phyloP scores from a whole-genome alignment of 2,113 vertebrate genomes.

The Chaetodon trifascialis region DNA sequence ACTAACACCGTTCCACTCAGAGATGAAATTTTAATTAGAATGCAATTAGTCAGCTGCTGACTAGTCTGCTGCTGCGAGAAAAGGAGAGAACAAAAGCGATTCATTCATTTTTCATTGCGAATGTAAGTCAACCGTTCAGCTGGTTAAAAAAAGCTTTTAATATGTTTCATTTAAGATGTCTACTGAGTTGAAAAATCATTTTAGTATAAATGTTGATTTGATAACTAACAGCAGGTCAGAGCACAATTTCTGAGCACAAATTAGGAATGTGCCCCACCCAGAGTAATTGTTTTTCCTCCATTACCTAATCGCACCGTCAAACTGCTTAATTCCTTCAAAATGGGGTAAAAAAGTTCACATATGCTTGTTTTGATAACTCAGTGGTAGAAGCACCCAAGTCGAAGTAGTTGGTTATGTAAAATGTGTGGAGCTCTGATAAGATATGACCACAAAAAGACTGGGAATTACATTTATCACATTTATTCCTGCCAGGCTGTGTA shows the following conservation, averaged over 20 bases:
- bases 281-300: neutral
- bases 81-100: slow-evolving; percentile 54
- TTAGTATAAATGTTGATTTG: slow-evolving; percentile 42
- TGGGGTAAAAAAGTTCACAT: neutral
- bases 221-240: slow-evolving; percentile 19
- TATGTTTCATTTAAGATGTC: slow-evolving; percentile 61
- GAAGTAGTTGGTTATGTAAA: no score
- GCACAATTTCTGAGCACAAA: slow-evolving; percentile 1
- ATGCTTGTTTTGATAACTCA: neutral
- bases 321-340: slow-evolving; percentile 2
- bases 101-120: slow-evolving; percentile 58
- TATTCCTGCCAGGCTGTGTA: no score
- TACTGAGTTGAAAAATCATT: slow-evolving; percentile 52
- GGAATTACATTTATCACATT: no score
- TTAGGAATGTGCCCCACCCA: neutral
- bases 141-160: slow-evolving; percentile 52
- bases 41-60: slow-evolving; percentile 73
- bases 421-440: no score
- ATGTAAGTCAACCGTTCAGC: slow-evolving; percentile 59
- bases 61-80: slow-evolving; percentile 49
- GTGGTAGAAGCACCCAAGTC: neutral
- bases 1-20: slow-evolving; percentile 68
- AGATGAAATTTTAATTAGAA: slow-evolving; percentile 85
- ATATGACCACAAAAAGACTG: no score
- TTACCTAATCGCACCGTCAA: neutral